Conservation (phyloP, 2,113 vertebrate species). For the rabbit (Oryctolagus cuniculus) region mOryCun1.1 NC_091434.1:109732501-109733000, state of each 20-base stretch:
- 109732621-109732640: not conserved
- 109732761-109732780: not conserved
- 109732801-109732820: not conserved
- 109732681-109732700: not conserved
- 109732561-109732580: not conserved
- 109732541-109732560: accelerated
- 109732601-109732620: not conserved
- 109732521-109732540: not conserved
- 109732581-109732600: not conserved
- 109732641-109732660: not conserved
- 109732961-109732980: no score
- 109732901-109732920: no score
- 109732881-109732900: no score
- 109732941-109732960: no score
- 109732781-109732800: not conserved
- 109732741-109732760: not conserved
- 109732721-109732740: not conserved
- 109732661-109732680: not conserved
- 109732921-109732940: no score
- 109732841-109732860: no score
- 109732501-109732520: not conserved
- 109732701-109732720: not conserved
- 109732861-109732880: no score
- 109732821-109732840: not conserved
- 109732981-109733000: no score